Percentiles rank a stretch among this genome's conserved stretches.
phyloP scores from a whole-genome alignment of 2,113 vertebrate genomes.

The Bos javanicus region DNA sequence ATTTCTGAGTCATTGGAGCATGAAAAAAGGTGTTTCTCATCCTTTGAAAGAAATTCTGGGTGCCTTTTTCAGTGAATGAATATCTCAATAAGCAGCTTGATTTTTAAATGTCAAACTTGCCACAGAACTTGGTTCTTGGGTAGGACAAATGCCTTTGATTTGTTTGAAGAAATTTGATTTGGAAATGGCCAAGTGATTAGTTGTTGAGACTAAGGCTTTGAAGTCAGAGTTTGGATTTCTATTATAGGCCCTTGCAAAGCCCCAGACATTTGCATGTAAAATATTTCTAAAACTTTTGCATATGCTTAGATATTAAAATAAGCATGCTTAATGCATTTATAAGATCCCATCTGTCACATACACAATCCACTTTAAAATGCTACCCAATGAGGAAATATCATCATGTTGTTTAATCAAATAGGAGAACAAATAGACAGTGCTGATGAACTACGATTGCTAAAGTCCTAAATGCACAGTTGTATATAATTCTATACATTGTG shows the following conservation, averaged over 20 bases:
- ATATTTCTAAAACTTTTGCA: slow-evolving; percentile 69
- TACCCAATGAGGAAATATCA: slow-evolving; percentile 49
- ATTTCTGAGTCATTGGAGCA: slow-evolving; percentile 58
- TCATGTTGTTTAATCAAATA: slow-evolving; percentile 59
- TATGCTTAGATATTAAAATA: slow-evolving; percentile 73
- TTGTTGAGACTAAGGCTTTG: slow-evolving; percentile 60
- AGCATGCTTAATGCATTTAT: slow-evolving; percentile 67
- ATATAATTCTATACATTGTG: slow-evolving; percentile 47
- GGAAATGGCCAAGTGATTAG: slow-evolving; percentile 76
- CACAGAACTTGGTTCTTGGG: slow-evolving; percentile 53
- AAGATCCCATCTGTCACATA: slow-evolving; percentile 66
- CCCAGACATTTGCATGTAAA: slow-evolving; percentile 67
- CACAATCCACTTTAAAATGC: slow-evolving; percentile 56
- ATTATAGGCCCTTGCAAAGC: slow-evolving; percentile 51
- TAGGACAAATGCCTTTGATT: slow-evolving; percentile 73
- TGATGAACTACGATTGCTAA: slow-evolving; percentile 36
- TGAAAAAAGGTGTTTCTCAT: slow-evolving; percentile 49
- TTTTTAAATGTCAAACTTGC: slow-evolving; percentile 72
- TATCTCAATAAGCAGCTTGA: slow-evolving; percentile 68
- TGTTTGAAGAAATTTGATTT: slow-evolving; percentile 77
- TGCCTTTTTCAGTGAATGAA: slow-evolving; percentile 41
- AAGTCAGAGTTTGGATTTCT: slow-evolving; percentile 63
- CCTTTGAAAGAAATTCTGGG: slow-evolving; percentile 57
- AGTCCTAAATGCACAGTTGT: slow-evolving; percentile 38
- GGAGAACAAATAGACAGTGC: slow-evolving; percentile 28